Evolutionary conservation across 2,888 invertebrate genomes (phyloP).

Genomic region (Meteorus colon): DNA sequence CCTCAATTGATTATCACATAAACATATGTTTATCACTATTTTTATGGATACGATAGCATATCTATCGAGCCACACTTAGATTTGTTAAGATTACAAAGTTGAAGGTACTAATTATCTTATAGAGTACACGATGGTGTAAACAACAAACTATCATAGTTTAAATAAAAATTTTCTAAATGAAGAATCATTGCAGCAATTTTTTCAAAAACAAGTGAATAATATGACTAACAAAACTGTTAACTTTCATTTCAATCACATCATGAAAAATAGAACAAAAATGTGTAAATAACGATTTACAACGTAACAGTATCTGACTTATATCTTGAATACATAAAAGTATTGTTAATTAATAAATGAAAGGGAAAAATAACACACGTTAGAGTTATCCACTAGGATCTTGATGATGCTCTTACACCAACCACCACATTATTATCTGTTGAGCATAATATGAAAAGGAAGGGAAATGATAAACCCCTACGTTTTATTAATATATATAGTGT

Average conservation of each 20-base stretch:
- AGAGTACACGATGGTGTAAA: slow-evolving; percentile 36
- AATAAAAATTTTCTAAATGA: slow-evolving; percentile 59
- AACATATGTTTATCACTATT: slow-evolving; percentile 32
- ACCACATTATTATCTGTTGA: slow-evolving; percentile 65
- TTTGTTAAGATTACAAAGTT: slow-evolving; percentile 41
- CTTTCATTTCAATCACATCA: slow-evolving; percentile 52
- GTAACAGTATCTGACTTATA: slow-evolving; percentile 45
- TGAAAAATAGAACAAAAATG: slow-evolving; percentile 44
- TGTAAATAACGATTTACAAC: slow-evolving; percentile 64
- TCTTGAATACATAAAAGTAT: slow-evolving; percentile 50
- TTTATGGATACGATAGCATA: slow-evolving; percentile 52
- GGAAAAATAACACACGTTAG: neutral
- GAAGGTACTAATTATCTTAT: slow-evolving; percentile 40
- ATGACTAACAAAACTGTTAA: slow-evolving; percentile 61
- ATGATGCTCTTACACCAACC: slow-evolving; percentile 62
- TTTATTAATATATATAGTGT: slow-evolving; percentile 60
- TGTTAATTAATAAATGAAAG: slow-evolving; percentile 48
- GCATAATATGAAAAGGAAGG: slow-evolving; percentile 59
- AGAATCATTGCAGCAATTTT: slow-evolving; percentile 63
- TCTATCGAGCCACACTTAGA: slow-evolving; percentile 49
- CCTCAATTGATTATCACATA: slow-evolving; percentile 8
- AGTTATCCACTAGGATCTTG: slow-evolving; percentile 18
- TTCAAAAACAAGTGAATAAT: slow-evolving; percentile 53
- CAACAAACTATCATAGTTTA: slow-evolving; percentile 46
- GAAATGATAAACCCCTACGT: slow-evolving; percentile 67